Evolutionary conservation across 2,113 vertebrate genomes (phyloP).

Genomic region (Eonycteris spelaea): DNA sequence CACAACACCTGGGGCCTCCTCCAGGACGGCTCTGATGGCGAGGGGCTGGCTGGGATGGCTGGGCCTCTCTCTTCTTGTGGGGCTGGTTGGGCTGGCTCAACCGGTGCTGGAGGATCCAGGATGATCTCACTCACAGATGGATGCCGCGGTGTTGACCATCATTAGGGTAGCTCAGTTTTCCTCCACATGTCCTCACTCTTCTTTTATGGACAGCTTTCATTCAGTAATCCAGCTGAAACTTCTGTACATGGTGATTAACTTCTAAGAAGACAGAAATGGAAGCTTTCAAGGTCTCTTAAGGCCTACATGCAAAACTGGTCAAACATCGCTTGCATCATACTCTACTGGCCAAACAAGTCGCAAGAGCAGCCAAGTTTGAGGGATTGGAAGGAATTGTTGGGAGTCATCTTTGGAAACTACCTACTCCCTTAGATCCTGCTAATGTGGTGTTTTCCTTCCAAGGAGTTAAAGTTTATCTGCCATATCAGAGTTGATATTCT

Average conservation of each 20-base stretch:
- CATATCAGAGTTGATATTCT: neutral
- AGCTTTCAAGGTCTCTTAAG: neutral
- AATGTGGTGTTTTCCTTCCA: neutral
- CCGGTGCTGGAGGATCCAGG: neutral
- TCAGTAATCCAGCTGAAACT: neutral
- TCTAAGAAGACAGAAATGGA: neutral
- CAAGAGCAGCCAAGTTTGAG: neutral
- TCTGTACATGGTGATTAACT: neutral
- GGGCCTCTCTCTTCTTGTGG: neutral
- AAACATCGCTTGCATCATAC: neutral
- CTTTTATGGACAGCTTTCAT: neutral
- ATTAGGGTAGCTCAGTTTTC: neutral
- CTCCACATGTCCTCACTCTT: neutral
- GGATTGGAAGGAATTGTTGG: neutral
- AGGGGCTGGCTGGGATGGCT: neutral
- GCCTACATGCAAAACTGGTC: neutral
- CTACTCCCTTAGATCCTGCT: neutral
- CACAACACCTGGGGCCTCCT: neutral
- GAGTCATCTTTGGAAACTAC: neutral
- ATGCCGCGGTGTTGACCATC: neutral
- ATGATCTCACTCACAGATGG: neutral
- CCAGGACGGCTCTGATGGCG: accelerated
- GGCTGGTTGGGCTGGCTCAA: no score
- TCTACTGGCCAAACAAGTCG: neutral
- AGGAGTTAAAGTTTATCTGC: neutral